Evolutionary conservation across 2,888 invertebrate species (phyloP), one percentile per base, ranked within the genome.

Genomic region (Monopis laevigella): DNA sequence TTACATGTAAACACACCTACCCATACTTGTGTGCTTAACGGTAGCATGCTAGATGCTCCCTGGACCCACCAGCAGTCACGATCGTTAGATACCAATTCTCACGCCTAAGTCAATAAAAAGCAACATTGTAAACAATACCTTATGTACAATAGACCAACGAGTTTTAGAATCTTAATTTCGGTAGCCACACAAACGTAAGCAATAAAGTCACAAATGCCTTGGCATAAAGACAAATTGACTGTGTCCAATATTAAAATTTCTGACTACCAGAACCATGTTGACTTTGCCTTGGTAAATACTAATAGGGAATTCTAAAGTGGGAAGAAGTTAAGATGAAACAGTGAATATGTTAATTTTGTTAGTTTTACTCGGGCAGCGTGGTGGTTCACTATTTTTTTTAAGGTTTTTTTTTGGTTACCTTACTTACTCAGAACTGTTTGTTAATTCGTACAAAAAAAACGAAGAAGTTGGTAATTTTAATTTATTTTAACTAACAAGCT

Each of bases 271-370:
- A 56, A 39, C 36, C 56, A 56, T 73, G 66, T 77, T 75, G 70
- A 74, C 73, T 65, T 63, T 68, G 61, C 74, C 72, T 77, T 72
- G 68, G 74, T 78, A 75, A 75, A 75, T 63, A 77, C 62, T 75
- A 74, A 77, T 75, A 78, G 69, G 66, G 68, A 74, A 74, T 75
- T 74, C 69, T 71, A 75, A 78, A 77, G 69, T 72, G 69, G 73
- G 62, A 71, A 72, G 70, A 65, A 72, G 71, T 73, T 67, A 66
- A 66, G 71, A 67, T 65, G 73, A 73, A 75, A 75, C 73, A 75
- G 67, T 73, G 69, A 64, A 74, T 70, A 74, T 72, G 72, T 67
- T 77, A 74, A 77, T 75, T 72, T 61, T 58, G 63, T 68, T 60
- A 43, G 41, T 45, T 27, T 12, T 40, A 44, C 43, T 36, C 36